Percentiles rank a stretch among this genome's conserved stretches.
Evolutionary conservation across 2,113 vertebrate genomes (phyloP).

Genomic region (Ammodytes dubius): DNA sequence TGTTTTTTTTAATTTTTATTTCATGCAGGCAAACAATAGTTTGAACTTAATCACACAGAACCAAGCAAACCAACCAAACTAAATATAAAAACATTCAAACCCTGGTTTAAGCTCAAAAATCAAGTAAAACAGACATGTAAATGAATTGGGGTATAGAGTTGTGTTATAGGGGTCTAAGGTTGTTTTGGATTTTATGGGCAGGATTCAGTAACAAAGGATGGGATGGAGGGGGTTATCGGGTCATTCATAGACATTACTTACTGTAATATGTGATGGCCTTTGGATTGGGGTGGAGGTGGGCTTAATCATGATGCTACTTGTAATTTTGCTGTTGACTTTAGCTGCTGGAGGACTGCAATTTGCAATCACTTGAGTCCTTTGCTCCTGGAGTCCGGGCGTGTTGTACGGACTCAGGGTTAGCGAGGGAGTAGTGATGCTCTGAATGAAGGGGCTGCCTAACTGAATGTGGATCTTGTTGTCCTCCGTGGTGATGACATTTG

Average conservation of each 20-base stretch:
- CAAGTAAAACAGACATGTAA: constrained; percentile 72
- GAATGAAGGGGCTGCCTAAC: constrained; percentile 93
- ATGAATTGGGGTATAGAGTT: constrained; percentile 73
- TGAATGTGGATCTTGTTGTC: constrained; percentile 99
- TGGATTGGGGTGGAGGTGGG: constrained; percentile 93
- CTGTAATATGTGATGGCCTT: constrained; percentile 97
- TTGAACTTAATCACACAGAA: constrained; percentile 80
- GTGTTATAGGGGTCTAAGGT: constrained; percentile 40
- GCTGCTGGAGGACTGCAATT: constrained; percentile 87
- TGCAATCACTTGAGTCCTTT: constrained; percentile 88
- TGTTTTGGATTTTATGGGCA: constrained; percentile 42
- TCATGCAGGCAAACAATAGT: constrained; percentile 88
- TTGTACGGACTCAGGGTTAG: constrained; percentile 85
- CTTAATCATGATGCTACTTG: constrained; percentile 98
- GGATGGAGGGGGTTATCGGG: constrained; percentile 65
- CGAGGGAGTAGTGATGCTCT: constrained; percentile 86
- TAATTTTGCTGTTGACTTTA: constrained; percentile 94
- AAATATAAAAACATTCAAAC: constrained; percentile 58
- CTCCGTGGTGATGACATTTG: constrained; percentile 97
- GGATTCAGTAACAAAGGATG: constrained; percentile 59
- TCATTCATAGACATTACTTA: constrained; percentile 98
- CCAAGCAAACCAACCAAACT: constrained; percentile 66
- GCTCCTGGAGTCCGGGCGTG: constrained; percentile 85
- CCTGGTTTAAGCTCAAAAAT: constrained; percentile 75
- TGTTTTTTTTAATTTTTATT: constrained; percentile 77